phyloP scores from a whole-genome alignment of 2,797 vertebrate genomes.

The Capromys pilorides region DNA sequence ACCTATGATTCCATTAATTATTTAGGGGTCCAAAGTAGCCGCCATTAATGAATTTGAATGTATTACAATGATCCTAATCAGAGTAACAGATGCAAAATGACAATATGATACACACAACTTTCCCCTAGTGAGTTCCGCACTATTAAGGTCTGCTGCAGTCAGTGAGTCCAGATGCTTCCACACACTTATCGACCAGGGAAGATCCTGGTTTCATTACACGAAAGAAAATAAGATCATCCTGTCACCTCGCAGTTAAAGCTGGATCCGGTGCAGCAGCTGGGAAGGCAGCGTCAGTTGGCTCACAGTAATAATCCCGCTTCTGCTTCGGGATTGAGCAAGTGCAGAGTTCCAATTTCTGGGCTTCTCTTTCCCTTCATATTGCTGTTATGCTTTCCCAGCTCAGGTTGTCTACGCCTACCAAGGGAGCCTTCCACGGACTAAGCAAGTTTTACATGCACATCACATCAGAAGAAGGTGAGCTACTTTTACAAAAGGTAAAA shows the following conservation, averaged over 20 bases:
- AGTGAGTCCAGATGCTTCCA: constrained; percentile 79
- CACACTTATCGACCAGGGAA: constrained; percentile 76
- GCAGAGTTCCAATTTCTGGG: constrained; percentile 66
- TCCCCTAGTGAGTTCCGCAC: constrained; percentile 75
- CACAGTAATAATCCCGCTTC: constrained; percentile 70
- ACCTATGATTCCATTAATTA: constrained; percentile 81
- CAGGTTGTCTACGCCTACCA: constrained; percentile 54
- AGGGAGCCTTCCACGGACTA: constrained; percentile 59
- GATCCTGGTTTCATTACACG: constrained; percentile 74
- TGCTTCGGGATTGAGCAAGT: constrained; percentile 66
- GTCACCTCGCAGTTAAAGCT: constrained; percentile 67
- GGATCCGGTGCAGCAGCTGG: constrained; percentile 73
- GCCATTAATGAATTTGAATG: constrained; percentile 80
- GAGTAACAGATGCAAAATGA: constrained; percentile 81
- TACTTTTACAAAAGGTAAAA: constrained; percentile 56
- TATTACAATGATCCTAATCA: constrained; percentile 80
- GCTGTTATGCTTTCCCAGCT: constrained; percentile 72
- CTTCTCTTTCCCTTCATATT: constrained; percentile 68
- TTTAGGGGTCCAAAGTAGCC: constrained; percentile 76
- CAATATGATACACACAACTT: constrained; percentile 76
- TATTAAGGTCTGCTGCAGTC: constrained; percentile 81
- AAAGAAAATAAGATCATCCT: constrained; percentile 75
- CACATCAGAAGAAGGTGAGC: constrained; percentile 55
- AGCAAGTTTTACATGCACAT: constrained; percentile 51
- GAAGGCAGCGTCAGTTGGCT: constrained; percentile 68